Base-by-base conservation (phyloP, 1,140 invertebrate species). In the Leguminivora glycinivorella region DNA sequence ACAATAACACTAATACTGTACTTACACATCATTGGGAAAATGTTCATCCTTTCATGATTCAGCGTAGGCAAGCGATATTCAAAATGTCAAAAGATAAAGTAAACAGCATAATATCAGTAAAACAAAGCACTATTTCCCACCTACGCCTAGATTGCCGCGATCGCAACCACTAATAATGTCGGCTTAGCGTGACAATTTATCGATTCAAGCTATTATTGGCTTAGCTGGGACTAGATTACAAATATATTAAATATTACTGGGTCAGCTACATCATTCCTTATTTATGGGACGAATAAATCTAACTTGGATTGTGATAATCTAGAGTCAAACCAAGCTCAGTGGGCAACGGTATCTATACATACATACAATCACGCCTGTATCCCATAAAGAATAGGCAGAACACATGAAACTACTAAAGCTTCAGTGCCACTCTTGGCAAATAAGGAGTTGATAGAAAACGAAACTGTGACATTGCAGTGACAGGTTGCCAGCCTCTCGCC, bases 161-260 rank as follows among this genome's bases (percentile, higher is more conserved):
- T 52, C 47, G 17, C n/a, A 22, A 43, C 40, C n/a, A 52, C 47
- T 52, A 52, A 52, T 52, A 22, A 52, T 52, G 47, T 52, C 17
- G 47, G 19, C 47, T 52, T 52, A 52, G 47, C 19, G 47, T 52
- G 19, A 52, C 47, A 52, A 19, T 10, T 52, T 52, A 52, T 52
- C 47, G 47, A 52, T 52, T 52, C 47, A 22, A 22, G 17, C 10
- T 52, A 52, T 52, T 52, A 52, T 22, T 52, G 47, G 47, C 47
- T 52, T 52, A 52, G 19, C n/a, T 14, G 0, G 43, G 47, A 17
- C 4, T 19, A 52, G 47, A 52, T 52, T 52, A 52, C 2, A 52
- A 52, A 22, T 17, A 52, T 52, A 52, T 52, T 52, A 22, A 52
- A 52, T 52, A 47, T 47, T 17, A 52, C 47, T 52, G 47, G 7